Percentiles rank a stretch among this genome's conserved stretches.
These are phyloP conservation scores for Pecten maximus DNA, from an alignment of 2,888 invertebrate species.

Conservation along the genomic window DNA sequence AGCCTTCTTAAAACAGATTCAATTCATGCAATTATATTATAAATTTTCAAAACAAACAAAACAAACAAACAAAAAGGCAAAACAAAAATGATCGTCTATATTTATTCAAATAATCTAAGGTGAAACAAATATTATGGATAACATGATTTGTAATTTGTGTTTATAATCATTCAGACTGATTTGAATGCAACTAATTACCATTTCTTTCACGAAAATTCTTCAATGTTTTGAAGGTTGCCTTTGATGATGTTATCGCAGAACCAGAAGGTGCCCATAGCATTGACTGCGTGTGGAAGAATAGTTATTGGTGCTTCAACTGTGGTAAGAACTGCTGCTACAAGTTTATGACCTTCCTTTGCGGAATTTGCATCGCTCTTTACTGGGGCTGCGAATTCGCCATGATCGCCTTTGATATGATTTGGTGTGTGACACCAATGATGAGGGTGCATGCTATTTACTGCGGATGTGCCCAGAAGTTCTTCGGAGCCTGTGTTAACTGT, in stretches of 20 bases:
- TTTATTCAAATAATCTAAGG: no score
- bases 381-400: conserved; percentile 83
- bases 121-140: no score
- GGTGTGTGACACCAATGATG: conserved; percentile 88
- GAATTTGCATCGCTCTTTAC: conserved; percentile 87
- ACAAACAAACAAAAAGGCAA: no score
- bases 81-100: no score
- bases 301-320: conserved; percentile 86
- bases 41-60: no score
- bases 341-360: conserved; percentile 87
- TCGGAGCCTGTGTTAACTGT: conserved; percentile 84
- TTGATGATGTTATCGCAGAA: conserved; percentile 75
- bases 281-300: conserved; percentile 89
- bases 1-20: no score
- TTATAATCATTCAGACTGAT: no score
- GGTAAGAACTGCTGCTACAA: conserved; percentile 89
- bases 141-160: no score
- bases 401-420: conserved; percentile 87
- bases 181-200: neutral
- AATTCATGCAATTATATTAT: no score
- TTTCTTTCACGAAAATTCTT: no score
- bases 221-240: conserved; percentile 62
- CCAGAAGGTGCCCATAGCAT: conserved; percentile 80
- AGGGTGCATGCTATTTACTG: conserved; percentile 87
- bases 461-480: conserved; percentile 69